Base-by-base conservation (phyloP, 2,797 vertebrate genomes). In the Enteromius argenteus region DNA sequence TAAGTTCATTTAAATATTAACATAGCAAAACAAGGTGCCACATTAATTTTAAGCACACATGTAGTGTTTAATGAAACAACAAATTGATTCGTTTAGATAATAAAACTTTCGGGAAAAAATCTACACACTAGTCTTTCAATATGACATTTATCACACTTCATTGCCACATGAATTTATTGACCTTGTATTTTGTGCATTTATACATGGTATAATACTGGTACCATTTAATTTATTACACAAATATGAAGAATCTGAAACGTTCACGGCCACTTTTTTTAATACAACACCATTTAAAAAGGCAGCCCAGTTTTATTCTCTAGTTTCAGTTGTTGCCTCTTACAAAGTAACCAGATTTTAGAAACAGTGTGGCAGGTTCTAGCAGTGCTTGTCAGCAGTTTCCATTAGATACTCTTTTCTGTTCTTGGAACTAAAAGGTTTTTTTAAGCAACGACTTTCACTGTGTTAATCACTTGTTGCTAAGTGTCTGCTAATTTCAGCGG, bases 181-280 rank as follows among this genome's bases (percentile, higher is more conserved):
- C 23, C 7, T 56, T 39, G 11, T 42, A 68, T 60, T 76, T 27
- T 56, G 21, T 30, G 15, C 3, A 69, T 58, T 32, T 23, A 35
- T 56, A 69, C 17, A 71, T 71, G 46, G 51, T 14, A 71, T 68
- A 68, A 67, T 5, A 64, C 32, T 62, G 30, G 10, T 62, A 74
- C 42, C 13, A 74, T 21, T 39, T 17, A n/a, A 62, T 62, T 64
- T 35, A 60, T 60, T 42, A 77, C n/a, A 72, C 37, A 72, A 81
- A 49, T 64, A 23, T 73, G 27, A 21, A 72, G 39, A 71, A 44
- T 30, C 8, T 44, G 9, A 60, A 81, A 73, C 32, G 5, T 23
- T 81, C 1, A 9, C 10, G 27, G 21, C 27, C 21, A 17, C 27
- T 46, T 30, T 44, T 35, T 14, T 53, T n/a, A 27, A 49, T 19